Percentiles rank a stretch among this genome's conserved stretches.
phyloP scores from a whole-genome alignment of 2,888 invertebrate species.

The Ceriagrion tenellum region DNA sequence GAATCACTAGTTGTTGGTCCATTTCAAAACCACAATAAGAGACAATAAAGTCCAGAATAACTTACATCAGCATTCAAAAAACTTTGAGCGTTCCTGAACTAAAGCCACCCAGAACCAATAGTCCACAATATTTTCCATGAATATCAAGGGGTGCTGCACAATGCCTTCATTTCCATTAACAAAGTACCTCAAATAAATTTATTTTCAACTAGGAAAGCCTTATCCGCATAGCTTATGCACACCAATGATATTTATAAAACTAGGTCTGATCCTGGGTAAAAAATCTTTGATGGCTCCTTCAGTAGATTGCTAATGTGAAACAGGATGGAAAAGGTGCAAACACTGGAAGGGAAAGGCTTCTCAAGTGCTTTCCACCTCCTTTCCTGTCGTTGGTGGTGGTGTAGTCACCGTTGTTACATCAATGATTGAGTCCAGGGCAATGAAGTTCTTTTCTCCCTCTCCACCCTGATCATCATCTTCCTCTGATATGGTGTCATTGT shows the following conservation, averaged over 20 bases:
- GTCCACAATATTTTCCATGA: too few species aligned
- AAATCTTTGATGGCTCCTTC: background rate
- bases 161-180: too few species aligned
- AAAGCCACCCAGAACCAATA: too few species aligned
- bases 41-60: too few species aligned
- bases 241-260: background rate
- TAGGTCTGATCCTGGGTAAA: background rate
- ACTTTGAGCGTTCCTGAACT: too few species aligned
- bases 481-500: background rate
- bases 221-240: background rate
- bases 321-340: background rate
- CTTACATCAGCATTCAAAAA: too few species aligned
- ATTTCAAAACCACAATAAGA: background rate
- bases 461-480: background rate
- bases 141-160: too few species aligned
- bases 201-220: background rate
- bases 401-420: slow-evolving; percentile 25
- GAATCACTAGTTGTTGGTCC: too few species aligned
- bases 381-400: background rate
- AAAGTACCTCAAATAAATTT: background rate
- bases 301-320: too few species aligned
- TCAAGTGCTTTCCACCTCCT: background rate
- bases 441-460: background rate
- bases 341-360: background rate
- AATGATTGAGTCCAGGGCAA: slow-evolving; percentile 17